These are phyloP conservation scores for Cisticola juncidis DNA, from an alignment of 2,113 vertebrate species.

Conservation along the genomic window DNA sequence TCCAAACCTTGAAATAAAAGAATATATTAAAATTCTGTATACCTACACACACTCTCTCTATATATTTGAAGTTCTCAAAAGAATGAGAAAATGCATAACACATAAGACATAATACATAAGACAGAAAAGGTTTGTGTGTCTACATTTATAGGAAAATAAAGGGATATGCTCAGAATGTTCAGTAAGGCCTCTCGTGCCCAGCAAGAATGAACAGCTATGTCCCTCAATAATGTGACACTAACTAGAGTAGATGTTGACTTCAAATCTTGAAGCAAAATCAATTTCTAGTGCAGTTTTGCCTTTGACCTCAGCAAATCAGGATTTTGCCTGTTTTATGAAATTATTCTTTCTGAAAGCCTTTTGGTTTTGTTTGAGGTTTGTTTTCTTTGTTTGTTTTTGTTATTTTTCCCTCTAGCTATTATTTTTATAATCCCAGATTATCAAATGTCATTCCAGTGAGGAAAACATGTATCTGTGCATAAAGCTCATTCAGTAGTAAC, in stretches of 20 bases:
- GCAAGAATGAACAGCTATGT: not conserved
- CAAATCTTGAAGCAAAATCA: not conserved
- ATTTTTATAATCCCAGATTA: constrained; percentile 23
- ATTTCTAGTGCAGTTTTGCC: not conserved
- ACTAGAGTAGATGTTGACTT: not conserved
- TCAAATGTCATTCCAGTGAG: not conserved
- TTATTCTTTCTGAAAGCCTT: not conserved
- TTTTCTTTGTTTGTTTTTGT: not conserved
- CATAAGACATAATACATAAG: too few relatives aligned
- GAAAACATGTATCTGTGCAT: not conserved
- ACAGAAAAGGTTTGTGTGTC: not conserved
- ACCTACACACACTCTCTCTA: not conserved
- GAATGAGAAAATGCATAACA: not conserved
- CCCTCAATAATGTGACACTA: not conserved
- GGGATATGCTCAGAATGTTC: not conserved
- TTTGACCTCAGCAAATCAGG: not conserved
- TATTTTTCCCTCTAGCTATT: not conserved
- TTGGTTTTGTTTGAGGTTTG: not conserved
- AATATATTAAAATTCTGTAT: not conserved
- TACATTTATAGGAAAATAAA: not conserved
- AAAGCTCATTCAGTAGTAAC: not conserved
- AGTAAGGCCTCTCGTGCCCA: not conserved
- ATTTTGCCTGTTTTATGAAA: not conserved
- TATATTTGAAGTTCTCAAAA: not conserved
- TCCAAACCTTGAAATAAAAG: not conserved